Conservation (phyloP, 1,140 invertebrate genomes). For the Drosophila sechellia region DNA sequence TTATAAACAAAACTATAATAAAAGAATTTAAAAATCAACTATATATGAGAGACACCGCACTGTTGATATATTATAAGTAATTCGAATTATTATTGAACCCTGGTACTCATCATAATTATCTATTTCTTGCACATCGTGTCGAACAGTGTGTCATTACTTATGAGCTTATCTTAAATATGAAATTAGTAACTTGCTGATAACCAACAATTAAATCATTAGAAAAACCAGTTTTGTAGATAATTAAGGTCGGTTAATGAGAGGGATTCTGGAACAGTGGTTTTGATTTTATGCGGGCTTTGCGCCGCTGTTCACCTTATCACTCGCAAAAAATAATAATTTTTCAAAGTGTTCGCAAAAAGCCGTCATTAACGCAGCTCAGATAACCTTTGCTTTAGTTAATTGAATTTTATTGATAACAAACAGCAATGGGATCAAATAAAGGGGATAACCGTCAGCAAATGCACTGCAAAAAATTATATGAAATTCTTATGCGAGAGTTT, state of each 20-base stretch:
- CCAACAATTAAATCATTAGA: conserved; percentile 11
- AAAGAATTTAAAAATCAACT: background rate
- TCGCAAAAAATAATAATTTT: conserved; percentile 1
- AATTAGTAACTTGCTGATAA: conserved; percentile 22
- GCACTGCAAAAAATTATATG: background rate
- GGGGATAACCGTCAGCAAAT: background rate
- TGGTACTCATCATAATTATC: conserved; percentile 3
- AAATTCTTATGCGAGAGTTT: background rate
- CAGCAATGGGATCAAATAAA: conserved; percentile 8
- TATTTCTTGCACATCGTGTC: background rate
- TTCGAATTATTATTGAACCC: background rate
- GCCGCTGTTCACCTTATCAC: conserved; percentile 18
- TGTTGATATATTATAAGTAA: too few relatives aligned
- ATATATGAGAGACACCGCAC: background rate
- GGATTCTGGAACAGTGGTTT: conserved; percentile 8
- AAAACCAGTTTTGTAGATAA: conserved; percentile 20
- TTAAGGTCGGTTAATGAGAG: conserved; percentile 1
- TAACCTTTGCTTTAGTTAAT: conserved; percentile 43
- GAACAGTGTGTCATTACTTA: conserved; percentile 13
- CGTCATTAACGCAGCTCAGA: conserved; percentile 19
- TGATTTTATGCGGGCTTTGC: conserved; percentile 2
- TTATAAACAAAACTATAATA: conserved; percentile 58
- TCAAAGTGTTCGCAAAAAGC: conserved; percentile 10
- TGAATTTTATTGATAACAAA: conserved; percentile 62
- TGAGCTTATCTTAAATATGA: conserved; percentile 18